Conservation (phyloP, 2,888 invertebrate species). For the Congeria kusceri region DNA sequence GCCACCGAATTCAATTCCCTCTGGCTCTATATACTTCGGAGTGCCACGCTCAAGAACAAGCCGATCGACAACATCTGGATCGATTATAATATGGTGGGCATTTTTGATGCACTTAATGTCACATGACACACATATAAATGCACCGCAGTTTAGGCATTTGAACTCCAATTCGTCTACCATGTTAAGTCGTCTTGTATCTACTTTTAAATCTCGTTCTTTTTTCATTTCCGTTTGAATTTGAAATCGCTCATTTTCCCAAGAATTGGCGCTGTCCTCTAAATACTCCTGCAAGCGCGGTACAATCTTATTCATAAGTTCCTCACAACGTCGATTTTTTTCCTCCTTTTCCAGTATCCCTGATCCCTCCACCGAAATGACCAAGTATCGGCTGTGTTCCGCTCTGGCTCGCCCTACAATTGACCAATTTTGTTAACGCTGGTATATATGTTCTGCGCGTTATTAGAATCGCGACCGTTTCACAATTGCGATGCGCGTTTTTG, state of each 20-base stretch:
- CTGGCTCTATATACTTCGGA: constrained; percentile 7
- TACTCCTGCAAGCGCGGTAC: constrained; percentile 55
- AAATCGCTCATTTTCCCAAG: constrained; percentile 36
- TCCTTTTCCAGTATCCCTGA: constrained; percentile 73
- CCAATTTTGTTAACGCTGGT: background rate
- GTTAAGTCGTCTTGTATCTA: constrained; percentile 46
- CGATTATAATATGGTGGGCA: constrained; percentile 70
- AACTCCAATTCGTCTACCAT: constrained; percentile 27
- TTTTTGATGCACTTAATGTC: constrained; percentile 68
- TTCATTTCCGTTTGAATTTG: constrained; percentile 61
- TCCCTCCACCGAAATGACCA: constrained; percentile 67
- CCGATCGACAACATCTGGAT: constrained; percentile 47
- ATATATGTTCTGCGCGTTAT: too few species aligned
- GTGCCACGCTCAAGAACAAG: constrained; percentile 8
- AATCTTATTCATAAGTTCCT: constrained; percentile 75
- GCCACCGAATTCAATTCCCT: constrained; percentile 33
- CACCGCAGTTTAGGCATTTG: constrained; percentile 71
- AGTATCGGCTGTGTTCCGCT: constrained; percentile 72
- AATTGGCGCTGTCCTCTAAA: constrained; percentile 43
- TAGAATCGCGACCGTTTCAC: too few species aligned
- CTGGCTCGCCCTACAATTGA: constrained; percentile 76
- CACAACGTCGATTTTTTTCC: constrained; percentile 73
- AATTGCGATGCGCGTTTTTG: too few species aligned
- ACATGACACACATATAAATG: constrained; percentile 64
- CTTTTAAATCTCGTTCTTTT: constrained; percentile 32